A percentile compares a stretch with the other conserved stretches of the same genome.
phyloP scores from a whole-genome alignment of 2,888 invertebrate genomes.

The Harpalus rufipes region DNA sequence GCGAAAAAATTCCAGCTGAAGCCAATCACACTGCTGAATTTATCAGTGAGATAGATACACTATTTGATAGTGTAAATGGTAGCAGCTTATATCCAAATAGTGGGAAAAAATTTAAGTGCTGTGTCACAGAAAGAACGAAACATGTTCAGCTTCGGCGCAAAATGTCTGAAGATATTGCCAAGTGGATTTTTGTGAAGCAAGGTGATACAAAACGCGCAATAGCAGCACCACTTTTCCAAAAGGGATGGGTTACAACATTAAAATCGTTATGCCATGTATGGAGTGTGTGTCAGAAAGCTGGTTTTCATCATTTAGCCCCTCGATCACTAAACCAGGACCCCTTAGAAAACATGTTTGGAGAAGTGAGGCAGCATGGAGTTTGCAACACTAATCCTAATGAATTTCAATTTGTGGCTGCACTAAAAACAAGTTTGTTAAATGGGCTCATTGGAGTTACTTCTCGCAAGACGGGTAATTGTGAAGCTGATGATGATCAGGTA shows the following conservation, averaged over 20 bases:
- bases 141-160: not conserved
- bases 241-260: not conserved
- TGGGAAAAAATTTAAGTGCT: not conserved
- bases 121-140: not conserved
- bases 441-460: constrained; percentile 14
- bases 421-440: constrained; percentile 6
- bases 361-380: not conserved
- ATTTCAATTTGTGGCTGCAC: constrained; percentile 10
- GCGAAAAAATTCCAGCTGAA: constrained; percentile 7
- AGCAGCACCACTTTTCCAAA: not conserved
- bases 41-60: not conserved
- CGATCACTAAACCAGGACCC: constrained; percentile 9
- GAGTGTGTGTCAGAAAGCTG: not conserved
- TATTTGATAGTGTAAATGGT: constrained; percentile 9
- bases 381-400: not conserved
- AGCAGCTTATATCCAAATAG: not conserved
- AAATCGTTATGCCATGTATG: not conserved
- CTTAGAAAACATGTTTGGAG: constrained; percentile 1
- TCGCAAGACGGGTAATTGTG: not conserved
- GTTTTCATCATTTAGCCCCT: not conserved
- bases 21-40: not conserved
- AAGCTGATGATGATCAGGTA: not conserved
- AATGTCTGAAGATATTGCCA: not conserved
- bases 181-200: not conserved
- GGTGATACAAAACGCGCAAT: not conserved